Base-by-base conservation (phyloP, 2,888 invertebrate species). In the Coelopa pilipes region DNA sequence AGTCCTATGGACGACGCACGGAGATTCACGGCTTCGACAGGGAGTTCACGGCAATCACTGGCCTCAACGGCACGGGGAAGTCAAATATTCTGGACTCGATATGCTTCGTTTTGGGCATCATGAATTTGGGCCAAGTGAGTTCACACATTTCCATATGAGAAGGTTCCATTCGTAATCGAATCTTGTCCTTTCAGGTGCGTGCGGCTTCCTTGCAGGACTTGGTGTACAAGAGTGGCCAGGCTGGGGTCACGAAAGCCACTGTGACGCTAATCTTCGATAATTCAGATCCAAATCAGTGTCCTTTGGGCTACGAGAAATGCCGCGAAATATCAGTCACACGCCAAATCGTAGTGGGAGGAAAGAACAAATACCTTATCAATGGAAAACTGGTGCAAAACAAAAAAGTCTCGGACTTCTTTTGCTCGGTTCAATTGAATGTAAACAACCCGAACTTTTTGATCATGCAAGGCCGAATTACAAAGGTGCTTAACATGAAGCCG, bases 401-500 rank as follows among this genome's bases (percentile, higher is more conserved):
- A 84, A 90, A 95, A 80, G 95, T 99, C 0, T 93, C 93, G 57
- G 99, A 99, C 87, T 89, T 99, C 84, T 99, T 99, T 88, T 96
- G 97, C 81, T 97, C 98, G 0, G 94, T 99, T 9, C 98, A 98
- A 85, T 89, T 99, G 55, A 99, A 99, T 84, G 97, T 99, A 1
- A 99, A 99, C 89, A 99, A 99, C 89, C 99, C 99, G 0, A 98
- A 99, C 87, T 99, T 99, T 88, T 91, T 99, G 50, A 99, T 99
- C 83, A 99, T 99, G 99, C 99, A 99, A 90, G 99, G 99, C 0
- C 92, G 97, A 78, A 98, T 99, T 79, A 99, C 99, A 1, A 99
- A 99, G 89, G 99, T 99, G 1, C 89, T 99, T 45, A 99, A 97
- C 86, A 99, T 99, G 99, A 99, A 98, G 85, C 98, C 99, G 0